phyloP scores from a whole-genome alignment of 2,113 vertebrate species.

The Globicephala melas region DNA sequence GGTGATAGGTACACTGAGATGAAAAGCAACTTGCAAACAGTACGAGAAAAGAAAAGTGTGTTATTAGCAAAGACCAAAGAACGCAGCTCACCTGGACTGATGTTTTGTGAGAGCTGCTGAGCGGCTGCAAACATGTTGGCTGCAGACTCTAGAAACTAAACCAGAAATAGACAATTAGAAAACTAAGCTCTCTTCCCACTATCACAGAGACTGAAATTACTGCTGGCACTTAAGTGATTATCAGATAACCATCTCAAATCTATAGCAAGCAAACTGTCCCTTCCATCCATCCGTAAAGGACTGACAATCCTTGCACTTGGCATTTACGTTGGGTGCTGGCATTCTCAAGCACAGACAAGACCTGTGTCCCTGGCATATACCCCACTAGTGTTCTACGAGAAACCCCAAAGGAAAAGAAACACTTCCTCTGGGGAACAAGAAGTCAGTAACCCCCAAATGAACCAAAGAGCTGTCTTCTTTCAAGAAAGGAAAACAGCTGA shows the following conservation, averaged over 20 bases:
- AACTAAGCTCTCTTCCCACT: not conserved
- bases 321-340: not conserved
- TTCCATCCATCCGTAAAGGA: not conserved
- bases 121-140: slow-evolving; percentile 93
- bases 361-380: not conserved
- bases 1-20: not conserved
- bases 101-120: slow-evolving; percentile 85
- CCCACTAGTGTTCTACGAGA: not conserved
- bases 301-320: not conserved
- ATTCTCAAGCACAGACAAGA: not conserved
- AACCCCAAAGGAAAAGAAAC: not conserved
- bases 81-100: slow-evolving; percentile 85
- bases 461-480: not conserved
- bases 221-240: not conserved
- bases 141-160: slow-evolving; percentile 94
- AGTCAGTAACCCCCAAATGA: not conserved
- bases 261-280: not conserved
- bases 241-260: not conserved
- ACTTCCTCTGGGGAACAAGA: not conserved
- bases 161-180: slow-evolving; percentile 25
- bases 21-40: not conserved
- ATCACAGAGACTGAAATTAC: not conserved
- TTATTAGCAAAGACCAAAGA: not conserved
- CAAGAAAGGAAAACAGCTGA: not conserved
- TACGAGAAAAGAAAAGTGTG: not conserved